Evolutionary conservation across 2,888 invertebrate species (phyloP).

Genomic region (Antheraea yamamai): DNA sequence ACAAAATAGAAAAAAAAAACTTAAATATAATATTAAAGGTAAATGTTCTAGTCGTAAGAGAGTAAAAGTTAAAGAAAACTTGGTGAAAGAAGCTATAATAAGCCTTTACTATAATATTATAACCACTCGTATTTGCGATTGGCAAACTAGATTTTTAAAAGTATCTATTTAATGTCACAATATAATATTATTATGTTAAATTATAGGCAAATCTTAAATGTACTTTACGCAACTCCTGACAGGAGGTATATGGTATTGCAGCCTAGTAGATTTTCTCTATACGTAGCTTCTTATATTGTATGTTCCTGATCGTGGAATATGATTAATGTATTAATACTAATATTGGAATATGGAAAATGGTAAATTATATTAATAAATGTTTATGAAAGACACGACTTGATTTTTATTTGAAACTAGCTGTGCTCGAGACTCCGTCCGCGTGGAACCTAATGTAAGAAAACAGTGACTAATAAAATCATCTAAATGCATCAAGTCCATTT

Average conservation of each 20-base stretch:
- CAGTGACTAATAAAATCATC: no score
- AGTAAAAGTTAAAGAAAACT: constrained; percentile 72
- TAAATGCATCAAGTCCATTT: no score
- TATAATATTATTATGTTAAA: constrained; percentile 61
- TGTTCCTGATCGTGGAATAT: constrained; percentile 66
- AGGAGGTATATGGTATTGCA: constrained; percentile 75
- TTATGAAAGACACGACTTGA: constrained; percentile 62
- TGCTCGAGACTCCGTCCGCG: no score
- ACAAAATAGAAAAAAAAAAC: constrained; percentile 66
- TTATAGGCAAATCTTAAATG: constrained; percentile 66
- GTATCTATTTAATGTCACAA: constrained; percentile 65
- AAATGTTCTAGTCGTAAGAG: constrained; percentile 78
- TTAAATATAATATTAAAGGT: constrained; percentile 67
- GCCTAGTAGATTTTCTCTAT: constrained; percentile 74
- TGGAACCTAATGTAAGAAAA: no score
- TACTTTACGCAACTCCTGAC: constrained; percentile 68
- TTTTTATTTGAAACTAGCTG: constrained; percentile 16
- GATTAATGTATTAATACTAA: constrained; percentile 68
- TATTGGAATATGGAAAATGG: constrained; percentile 78
- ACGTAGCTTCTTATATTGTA: constrained; percentile 75
- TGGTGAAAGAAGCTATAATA: constrained; percentile 80
- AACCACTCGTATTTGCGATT: constrained; percentile 77
- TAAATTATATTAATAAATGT: constrained; percentile 81
- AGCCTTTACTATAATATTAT: constrained; percentile 72
- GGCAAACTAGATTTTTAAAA: constrained; percentile 75